phyloP scores from a whole-genome alignment of 35 echinoderm and acorn worm species.

The Ophioderma brevispina region DNA sequence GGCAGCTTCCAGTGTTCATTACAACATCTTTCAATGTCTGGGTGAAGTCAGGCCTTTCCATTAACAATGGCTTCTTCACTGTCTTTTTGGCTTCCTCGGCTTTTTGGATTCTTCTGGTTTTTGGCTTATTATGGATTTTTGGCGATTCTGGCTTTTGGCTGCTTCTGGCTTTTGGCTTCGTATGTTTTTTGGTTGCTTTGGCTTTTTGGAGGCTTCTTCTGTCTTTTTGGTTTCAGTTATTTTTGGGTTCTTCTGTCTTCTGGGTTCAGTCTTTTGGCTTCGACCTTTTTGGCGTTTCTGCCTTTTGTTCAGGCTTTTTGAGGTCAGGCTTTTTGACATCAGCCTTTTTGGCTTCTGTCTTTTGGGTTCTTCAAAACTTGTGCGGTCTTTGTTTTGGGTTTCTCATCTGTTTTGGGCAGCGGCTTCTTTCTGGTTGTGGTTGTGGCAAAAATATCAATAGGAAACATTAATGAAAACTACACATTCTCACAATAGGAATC shows the following conservation, averaged over 20 bases:
- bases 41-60: slow-evolving; percentile 7
- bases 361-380: too few relatives aligned
- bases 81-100: neutral
- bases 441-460: too few relatives aligned
- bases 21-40: slow-evolving; percentile 14
- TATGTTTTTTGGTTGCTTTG: neutral
- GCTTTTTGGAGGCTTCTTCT: too few relatives aligned
- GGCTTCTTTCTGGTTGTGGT: neutral
- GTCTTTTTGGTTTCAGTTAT: too few relatives aligned
- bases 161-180: neutral
- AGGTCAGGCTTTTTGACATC: neutral
- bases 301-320: neutral
- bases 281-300: too few relatives aligned
- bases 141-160: neutral
- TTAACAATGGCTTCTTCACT: neutral
- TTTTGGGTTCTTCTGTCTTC: neutral
- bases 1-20: neutral
- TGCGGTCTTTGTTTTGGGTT: too few relatives aligned
- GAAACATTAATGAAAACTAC: too few relatives aligned
- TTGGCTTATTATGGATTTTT: neutral
- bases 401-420: neutral
- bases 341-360: neutral
- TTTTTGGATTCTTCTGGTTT: neutral
- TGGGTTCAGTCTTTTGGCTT: too few relatives aligned
- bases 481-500: too few relatives aligned